Conservation (phyloP, 2,113 vertebrate genomes). For the Arizona elegans region DNA sequence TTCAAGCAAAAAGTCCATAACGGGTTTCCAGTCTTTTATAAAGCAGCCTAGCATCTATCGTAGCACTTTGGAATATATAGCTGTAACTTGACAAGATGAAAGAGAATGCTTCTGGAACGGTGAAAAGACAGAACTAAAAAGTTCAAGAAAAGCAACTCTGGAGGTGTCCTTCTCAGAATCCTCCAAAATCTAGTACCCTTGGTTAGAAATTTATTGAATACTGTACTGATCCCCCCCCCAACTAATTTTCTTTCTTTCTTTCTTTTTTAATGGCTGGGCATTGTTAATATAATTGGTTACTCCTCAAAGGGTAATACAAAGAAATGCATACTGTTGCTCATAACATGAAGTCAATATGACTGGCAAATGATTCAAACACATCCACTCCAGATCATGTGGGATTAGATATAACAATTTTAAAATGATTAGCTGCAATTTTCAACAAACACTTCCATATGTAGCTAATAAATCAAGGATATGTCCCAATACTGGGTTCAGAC, state of each 20-base stretch:
- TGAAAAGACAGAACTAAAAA: not conserved
- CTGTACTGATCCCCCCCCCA: not conserved
- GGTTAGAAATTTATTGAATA: not conserved
- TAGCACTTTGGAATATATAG: not conserved
- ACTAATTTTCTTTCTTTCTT: not conserved
- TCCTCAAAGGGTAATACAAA: not conserved
- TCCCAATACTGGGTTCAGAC: constrained; percentile 34
- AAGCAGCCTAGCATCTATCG: not conserved
- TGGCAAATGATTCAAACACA: not conserved
- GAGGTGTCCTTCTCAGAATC: not conserved
- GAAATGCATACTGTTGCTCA: not conserved
- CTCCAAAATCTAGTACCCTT: not conserved
- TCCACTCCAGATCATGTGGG: not conserved
- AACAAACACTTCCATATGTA: constrained; percentile 1
- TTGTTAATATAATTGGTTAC: not conserved
- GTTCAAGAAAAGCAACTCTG: not conserved
- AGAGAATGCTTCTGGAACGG: not conserved
- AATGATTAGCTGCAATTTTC: not conserved
- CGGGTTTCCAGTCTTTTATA: not conserved
- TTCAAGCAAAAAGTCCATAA: not conserved
- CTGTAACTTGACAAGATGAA: not conserved
- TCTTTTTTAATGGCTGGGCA: not conserved
- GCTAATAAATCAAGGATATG: not conserved
- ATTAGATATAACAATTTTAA: constrained; percentile 5
- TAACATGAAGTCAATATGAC: not conserved